Evolutionary conservation across 2,113 vertebrate genomes (phyloP), one percentile per base, ranked within the genome.

Genomic region (Saccopteryx leptura): DNA sequence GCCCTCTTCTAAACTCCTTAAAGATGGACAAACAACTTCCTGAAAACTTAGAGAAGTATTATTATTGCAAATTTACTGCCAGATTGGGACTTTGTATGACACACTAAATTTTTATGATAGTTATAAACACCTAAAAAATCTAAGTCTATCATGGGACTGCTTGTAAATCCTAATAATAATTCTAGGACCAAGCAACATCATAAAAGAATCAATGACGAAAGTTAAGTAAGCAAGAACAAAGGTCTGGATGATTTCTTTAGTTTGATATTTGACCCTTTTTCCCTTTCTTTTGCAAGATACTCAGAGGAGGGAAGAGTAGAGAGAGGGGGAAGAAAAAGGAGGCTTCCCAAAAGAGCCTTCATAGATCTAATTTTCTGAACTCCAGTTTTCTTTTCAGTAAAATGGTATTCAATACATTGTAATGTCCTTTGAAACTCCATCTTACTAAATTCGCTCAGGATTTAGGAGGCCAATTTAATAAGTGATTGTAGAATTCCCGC

Each of bases 381-480:
- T 95, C 33, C 10, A 80, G 75, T 91, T 94, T 97, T 96, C 78
- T 97, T 95, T 94, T 94, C 96, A 96, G 89, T 95, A 91, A 96
- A 97, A 87, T 94, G 71, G 93, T 94, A 97, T 97, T 97, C 93
- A 96, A 90, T 97, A 96, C 86, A 94, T 84, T 87, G 93, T 96
- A 72, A 86, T 90, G 71, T 92, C 92, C 95, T 97, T 97, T 96
- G 96, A 96, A 97, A 96, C 96, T 97, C 89, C 92, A 97, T 96
- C 83, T 97, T 85, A 96, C 95, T 96, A 97, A 96, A 95, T 96
- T 88, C 31, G 6, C 96, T 96, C 94, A 96, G 74, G 88, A 97
- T 97, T 97, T 97, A 95, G 96, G 86, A 97, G 95, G 91, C 87
- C 91, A 95, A 91, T 94, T 97, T 97, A 91, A 97, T 94, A 97